Conservation (phyloP, 1,140 invertebrate species). For the Pantala flavescens region DNA sequence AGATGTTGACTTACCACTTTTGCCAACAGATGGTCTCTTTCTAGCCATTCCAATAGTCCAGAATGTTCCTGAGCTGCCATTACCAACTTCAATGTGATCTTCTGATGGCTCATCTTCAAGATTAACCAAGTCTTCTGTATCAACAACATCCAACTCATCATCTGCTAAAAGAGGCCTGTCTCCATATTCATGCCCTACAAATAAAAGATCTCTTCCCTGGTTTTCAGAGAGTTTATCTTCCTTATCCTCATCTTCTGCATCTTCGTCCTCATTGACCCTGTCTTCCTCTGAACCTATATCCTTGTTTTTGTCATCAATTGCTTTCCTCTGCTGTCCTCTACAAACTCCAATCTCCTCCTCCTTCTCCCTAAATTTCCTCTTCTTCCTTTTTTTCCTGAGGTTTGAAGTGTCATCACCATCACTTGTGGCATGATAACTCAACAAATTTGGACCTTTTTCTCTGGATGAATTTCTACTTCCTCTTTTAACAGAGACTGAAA, state of each 20-base stretch:
- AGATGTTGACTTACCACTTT: slow-evolving; percentile 3
- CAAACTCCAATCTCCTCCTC: slow-evolving; percentile 23
- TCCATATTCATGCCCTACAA: slow-evolving; percentile 68
- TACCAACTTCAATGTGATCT: not conserved
- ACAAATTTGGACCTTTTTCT: not conserved
- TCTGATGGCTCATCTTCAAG: not conserved
- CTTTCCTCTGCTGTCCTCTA: slow-evolving; percentile 36
- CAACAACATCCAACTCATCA: slow-evolving; percentile 62
- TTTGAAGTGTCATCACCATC: not conserved
- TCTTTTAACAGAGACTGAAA: not conserved
- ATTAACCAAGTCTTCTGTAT: slow-evolving; percentile 23
- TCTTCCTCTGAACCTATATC: slow-evolving; percentile 13
- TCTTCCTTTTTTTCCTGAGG: slow-evolving; percentile 23
- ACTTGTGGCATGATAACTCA: slow-evolving; percentile 1
- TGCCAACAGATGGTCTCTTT: not conserved
- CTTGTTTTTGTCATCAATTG: slow-evolving; percentile 8
- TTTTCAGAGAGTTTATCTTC: slow-evolving; percentile 12
- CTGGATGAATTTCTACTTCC: not conserved
- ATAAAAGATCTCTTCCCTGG: slow-evolving; percentile 30
- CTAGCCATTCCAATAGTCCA: not conserved
- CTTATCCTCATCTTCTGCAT: slow-evolving; percentile 34
- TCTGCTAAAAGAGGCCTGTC: slow-evolving; percentile 66
- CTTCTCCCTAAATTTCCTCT: slow-evolving; percentile 32
- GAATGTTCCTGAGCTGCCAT: not conserved
- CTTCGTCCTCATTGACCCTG: slow-evolving; percentile 28